Evolutionary conservation across 2,113 vertebrate species (phyloP).

Genomic region (Brachyhypopomus gauderio): DNA sequence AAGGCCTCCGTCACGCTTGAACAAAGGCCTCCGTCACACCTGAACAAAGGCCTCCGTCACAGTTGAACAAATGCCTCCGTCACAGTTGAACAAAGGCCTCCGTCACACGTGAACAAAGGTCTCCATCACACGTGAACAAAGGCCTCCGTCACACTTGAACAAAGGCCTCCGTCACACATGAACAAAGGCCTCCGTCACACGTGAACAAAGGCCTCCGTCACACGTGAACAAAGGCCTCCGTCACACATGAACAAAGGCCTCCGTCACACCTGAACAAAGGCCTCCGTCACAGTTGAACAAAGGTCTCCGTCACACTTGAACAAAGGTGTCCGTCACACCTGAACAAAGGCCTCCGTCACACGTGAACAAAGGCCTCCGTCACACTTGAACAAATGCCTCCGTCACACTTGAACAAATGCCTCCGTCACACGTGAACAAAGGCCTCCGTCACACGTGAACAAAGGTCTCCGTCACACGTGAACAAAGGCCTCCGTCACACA

Average conservation of each 20-base stretch:
- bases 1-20: too few species aligned
- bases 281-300: too few species aligned
- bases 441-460: conserved; percentile 52
- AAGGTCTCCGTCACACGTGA: too few species aligned
- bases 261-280: conserved; percentile 48
- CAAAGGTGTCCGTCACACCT: not conserved
- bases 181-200: not conserved
- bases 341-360: too few species aligned
- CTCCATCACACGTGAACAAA: conserved; percentile 49
- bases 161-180: conserved; percentile 56
- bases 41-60: not conserved
- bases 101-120: too few species aligned
- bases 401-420: conserved; percentile 29
- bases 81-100: not conserved
- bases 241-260: too few species aligned
- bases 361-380: not conserved
- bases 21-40: conserved; percentile 60
- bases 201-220: too few species aligned
- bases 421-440: too few species aligned
- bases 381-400: too few species aligned
- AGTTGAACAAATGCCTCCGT: too few species aligned
- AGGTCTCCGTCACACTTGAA: conserved; percentile 54
- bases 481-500: conserved; percentile 59
- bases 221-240: not conserved
- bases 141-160: too few species aligned